A percentile compares a stretch with the other conserved stretches of the same genome.
These are phyloP conservation scores for Triplophysa bombifrons DNA, from an alignment of 2,797 vertebrate genomes.

Conservation along the genomic window DNA sequence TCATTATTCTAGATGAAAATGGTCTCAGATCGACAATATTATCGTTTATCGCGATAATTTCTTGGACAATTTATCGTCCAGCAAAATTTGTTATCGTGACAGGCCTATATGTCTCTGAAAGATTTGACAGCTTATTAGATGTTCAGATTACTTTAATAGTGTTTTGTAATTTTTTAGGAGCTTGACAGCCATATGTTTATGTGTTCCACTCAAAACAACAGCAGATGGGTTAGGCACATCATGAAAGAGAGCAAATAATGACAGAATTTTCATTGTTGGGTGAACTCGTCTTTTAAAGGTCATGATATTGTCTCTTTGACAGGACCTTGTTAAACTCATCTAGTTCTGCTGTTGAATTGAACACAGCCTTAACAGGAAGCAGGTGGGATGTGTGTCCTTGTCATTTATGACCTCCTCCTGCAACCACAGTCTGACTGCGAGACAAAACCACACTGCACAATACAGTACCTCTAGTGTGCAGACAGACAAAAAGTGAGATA, in stretches of 20 bases:
- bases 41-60: too few species aligned
- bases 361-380: conserved; percentile 72
- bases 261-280: conserved; percentile 21
- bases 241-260: conserved; percentile 8
- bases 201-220: not conserved
- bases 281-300: conserved; percentile 11
- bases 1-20: too few species aligned
- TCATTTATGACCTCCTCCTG: conserved; percentile 69
- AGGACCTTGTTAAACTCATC: conserved; percentile 53
- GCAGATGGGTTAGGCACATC: not conserved
- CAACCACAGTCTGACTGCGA: conserved; percentile 51
- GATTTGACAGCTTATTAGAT: not conserved
- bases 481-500: conserved; percentile 22
- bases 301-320: conserved; percentile 18
- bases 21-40: too few species aligned
- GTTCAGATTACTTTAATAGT: not conserved
- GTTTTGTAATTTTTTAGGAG: not conserved
- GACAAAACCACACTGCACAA: conserved; percentile 19
- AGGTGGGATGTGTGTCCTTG: conserved; percentile 71
- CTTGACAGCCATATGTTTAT: not conserved
- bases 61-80: too few species aligned
- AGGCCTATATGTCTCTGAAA: not conserved
- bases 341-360: conserved; percentile 68
- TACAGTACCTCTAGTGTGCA: conserved; percentile 6
- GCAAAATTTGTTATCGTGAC: too few species aligned